Percentiles rank a stretch among this genome's conserved stretches.
Conservation (phyloP, 2,113 vertebrate genomes). For the Channa maculata region DNA sequence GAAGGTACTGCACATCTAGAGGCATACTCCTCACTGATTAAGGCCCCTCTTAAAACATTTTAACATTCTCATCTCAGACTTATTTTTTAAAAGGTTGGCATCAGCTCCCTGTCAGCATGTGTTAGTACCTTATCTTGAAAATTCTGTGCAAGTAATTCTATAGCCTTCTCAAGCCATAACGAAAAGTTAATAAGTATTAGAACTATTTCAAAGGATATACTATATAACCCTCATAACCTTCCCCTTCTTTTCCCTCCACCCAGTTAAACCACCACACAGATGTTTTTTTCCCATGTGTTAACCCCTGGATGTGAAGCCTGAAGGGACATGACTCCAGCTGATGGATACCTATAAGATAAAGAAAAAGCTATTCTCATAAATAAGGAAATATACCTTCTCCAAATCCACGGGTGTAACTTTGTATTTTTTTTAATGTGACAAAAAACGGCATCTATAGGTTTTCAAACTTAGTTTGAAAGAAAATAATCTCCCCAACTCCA, state of each 20-base stretch:
- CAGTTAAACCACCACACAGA: background rate
- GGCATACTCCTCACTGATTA: constrained; percentile 44
- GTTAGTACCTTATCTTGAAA: constrained; percentile 17
- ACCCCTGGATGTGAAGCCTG: constrained; percentile 1
- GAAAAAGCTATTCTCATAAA: background rate
- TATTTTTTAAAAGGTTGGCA: constrained; percentile 19
- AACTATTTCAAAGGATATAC: constrained; percentile 5
- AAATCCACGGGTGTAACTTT: background rate
- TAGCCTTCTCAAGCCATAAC: constrained; percentile 16
- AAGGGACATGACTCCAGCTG: constrained; percentile 9
- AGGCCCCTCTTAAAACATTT: constrained; percentile 43
- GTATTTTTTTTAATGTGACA: too few relatives aligned
- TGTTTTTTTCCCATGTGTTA: constrained; percentile 5
- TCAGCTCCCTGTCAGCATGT: constrained; percentile 44
- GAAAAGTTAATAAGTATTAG: constrained; percentile 7
- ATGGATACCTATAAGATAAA: constrained; percentile 6
- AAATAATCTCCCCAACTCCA: background rate
- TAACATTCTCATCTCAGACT: constrained; percentile 50
- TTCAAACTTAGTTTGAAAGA: background rate
- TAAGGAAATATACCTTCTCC: background rate
- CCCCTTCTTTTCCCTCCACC: background rate
- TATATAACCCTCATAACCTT: background rate
- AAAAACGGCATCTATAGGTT: too few relatives aligned
- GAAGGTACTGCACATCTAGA: constrained; percentile 43
- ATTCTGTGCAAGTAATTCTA: constrained; percentile 11